Base-by-base conservation (phyloP, 2,113 vertebrate species). In the Sialia sialis region DNA sequence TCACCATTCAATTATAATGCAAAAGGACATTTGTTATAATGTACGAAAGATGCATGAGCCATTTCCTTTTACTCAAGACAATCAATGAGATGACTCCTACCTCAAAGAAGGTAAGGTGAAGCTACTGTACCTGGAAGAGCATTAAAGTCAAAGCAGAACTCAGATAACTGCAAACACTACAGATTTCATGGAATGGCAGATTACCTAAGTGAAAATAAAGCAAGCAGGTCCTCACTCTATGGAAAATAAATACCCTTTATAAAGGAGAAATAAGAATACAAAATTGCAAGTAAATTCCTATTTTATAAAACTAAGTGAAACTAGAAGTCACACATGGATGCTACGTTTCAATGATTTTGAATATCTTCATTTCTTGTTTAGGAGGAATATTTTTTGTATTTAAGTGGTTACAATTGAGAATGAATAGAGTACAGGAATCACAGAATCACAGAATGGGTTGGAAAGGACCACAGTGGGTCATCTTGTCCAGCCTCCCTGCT, bases 1-100 rank as follows among this genome's bases (percentile, higher is more conserved):
- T 99, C 99, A 99, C 99, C 99, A 99, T 99, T 99, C 99, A 99
- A 99, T 99, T 99, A 99, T 99, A 99, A 99, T 99, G 99, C 99
- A 99, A 99, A 99, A 99, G 98, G 99, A 99, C 99, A 99, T 99
- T 99, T 99, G 99, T 99, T 99, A 99, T 99, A 99, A 99, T 99
- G 98, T 98, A 99, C 98, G 98, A 98, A 98, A 99, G 98, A 99
- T 98, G 98, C 99, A 99, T 98, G 98, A 99, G 98, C 98, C 98
- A 99, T 99, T 99, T 99, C 98, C 99, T 99, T 98, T 98, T 98
- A 98, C 98, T 98, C 98, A 98, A 98, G 98, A 98, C 98, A 99
- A 99, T 99, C 99, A 99, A 99, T 99, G 99, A 98, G 98, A 98
- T 98, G 98, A 98, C 97, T 98, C 96, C 98, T 98, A 98, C 98